These are phyloP conservation scores for Sphaeramia orbicularis DNA, from an alignment of 2,797 vertebrate genomes.

Conservation along the genomic window DNA sequence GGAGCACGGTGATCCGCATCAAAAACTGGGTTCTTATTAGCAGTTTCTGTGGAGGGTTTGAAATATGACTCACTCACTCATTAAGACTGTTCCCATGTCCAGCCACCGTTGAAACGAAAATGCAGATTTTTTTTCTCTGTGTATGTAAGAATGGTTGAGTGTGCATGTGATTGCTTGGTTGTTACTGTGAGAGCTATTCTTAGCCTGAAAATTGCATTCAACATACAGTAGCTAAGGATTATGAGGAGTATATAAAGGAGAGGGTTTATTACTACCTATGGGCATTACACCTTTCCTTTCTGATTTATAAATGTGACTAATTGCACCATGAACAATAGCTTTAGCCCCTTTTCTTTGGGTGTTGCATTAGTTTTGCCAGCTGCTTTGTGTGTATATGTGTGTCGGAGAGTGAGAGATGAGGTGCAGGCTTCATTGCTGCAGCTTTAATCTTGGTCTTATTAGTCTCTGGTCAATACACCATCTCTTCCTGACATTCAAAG, in stretches of 20 bases:
- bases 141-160: constrained; percentile 16
- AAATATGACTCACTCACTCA: constrained; percentile 76
- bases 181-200: constrained; percentile 45
- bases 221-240: neutral
- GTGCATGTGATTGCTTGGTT: constrained; percentile 31
- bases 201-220: constrained; percentile 29
- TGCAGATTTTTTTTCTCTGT: constrained; percentile 15
- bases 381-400: constrained; percentile 7
- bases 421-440: constrained; percentile 31
- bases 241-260: constrained; percentile 14
- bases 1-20: constrained; percentile 37
- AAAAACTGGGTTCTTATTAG: constrained; percentile 61
- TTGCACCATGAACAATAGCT: constrained; percentile 20
- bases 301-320: constrained; percentile 27
- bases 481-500: constrained; percentile 63
- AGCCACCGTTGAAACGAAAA: constrained; percentile 54
- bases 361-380: constrained; percentile 1
- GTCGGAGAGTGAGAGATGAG: neutral
- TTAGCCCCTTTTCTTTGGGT: constrained; percentile 2
- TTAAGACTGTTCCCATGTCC: constrained; percentile 66
- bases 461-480: constrained; percentile 57
- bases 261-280: constrained; percentile 21
- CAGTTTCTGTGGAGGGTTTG: constrained; percentile 51
- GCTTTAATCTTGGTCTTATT: constrained; percentile 61
- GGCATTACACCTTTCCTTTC: constrained; percentile 1